Evolutionary conservation across 2,113 vertebrate genomes (phyloP).

Genomic region (Arizona elegans): DNA sequence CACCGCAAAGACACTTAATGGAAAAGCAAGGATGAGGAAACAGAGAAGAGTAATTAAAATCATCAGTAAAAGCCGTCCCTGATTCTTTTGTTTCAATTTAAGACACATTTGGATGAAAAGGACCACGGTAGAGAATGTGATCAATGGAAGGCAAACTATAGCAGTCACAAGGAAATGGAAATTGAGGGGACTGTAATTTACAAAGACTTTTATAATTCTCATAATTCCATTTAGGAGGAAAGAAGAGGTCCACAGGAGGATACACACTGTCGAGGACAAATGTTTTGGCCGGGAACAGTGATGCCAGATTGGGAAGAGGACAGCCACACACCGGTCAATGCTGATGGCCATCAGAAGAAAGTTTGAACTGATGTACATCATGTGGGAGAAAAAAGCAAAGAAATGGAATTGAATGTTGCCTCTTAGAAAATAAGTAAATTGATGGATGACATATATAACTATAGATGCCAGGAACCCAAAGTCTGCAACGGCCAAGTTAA

Average conservation of each 20-base stretch:
- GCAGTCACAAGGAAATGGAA: conserved; percentile 7
- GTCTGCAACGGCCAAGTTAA: background rate
- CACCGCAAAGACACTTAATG: rapidly evolving
- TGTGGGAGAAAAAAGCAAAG: background rate
- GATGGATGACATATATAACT: rapidly evolving
- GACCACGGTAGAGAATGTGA: conserved; percentile 54
- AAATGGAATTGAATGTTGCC: rapidly evolving
- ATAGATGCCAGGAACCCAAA: background rate
- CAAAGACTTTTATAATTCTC: background rate
- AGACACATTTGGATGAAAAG: conserved; percentile 53
- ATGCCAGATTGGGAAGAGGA: conserved; percentile 55
- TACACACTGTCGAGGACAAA: background rate
- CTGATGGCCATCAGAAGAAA: conserved; percentile 54
- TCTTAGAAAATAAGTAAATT: rapidly evolving
- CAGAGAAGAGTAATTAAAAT: conserved; percentile 57
- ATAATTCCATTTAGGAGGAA: background rate
- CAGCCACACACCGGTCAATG: conserved; percentile 46
- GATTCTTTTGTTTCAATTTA: conserved; percentile 31
- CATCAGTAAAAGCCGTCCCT: conserved; percentile 12
- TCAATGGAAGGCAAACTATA: conserved; percentile 46
- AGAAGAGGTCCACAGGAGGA: conserved; percentile 50
- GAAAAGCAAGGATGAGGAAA: conserved; percentile 50
- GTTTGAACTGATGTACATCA: conserved; percentile 19
- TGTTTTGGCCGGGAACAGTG: background rate
- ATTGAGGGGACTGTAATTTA: rapidly evolving